Base-by-base conservation (phyloP, 30 jellyfish, hydroid and myxozoan species). In the Hydractinia echinata region DNA sequence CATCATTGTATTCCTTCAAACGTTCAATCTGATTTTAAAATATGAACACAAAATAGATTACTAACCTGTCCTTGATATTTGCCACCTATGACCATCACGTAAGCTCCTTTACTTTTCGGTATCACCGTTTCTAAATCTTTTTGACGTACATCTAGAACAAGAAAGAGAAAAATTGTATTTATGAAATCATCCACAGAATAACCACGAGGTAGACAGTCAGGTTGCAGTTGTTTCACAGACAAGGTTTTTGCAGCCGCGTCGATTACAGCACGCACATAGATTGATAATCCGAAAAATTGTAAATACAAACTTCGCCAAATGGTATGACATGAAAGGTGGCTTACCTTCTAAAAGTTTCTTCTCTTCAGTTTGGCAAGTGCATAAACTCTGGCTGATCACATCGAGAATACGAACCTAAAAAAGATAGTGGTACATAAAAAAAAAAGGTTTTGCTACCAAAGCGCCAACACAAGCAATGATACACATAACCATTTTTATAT, bases 21-120 rank as follows among this genome's bases (percentile, higher is more conserved):
- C 15, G 19, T 16, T 58, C 69, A 3, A 58, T 58, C 18, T 11
- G 18, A 1, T 16, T 58, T 16, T 11, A 3, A 58, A 58, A 58
- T 16, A 11, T 16, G 69, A 58, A 11, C 18, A 52, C 66, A 58
- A 10, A 49, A 66, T 6, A 20, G 5, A n/a, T 10, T 6, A 67
- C 83, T 72, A 54, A 93, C 99, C 90, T 88, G 86, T 81, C 99
- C 99, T 69, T 86, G 73, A 85, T 95, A 89, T 67, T 95, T 89
- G 50, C 99, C 99, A 52, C 82, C 84, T 30, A 95, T 95, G n/a
- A 89, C 82, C 86, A 89, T 73, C 10, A 95, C 96, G 51, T 78
- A 69, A 11, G 97, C 85, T 55, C 84, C 95, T 14, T 60, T 77
- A 15, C 49, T 74, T 69, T 87, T 89, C 10, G 99, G 99, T 39